These are phyloP conservation scores for Notoglanidium macrostoma DNA, from an alignment of 2,797 vertebrate genomes.

Conservation along the genomic window DNA sequence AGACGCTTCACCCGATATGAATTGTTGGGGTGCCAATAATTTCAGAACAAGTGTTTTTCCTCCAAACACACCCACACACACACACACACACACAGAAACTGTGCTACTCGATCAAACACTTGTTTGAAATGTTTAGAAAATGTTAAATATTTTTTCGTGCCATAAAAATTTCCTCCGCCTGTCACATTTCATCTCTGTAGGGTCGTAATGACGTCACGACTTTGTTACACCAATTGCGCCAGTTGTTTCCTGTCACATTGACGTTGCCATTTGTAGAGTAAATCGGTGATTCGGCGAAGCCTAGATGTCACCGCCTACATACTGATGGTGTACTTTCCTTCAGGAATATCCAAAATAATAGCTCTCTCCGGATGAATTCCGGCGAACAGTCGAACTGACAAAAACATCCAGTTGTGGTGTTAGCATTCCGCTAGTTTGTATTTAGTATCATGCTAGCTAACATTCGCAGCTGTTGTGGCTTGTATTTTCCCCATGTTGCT, in stretches of 20 bases:
- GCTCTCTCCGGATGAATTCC: background rate
- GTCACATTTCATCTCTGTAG: background rate
- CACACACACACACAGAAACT: too few species aligned
- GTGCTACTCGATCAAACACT: background rate
- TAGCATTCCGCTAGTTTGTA: background rate
- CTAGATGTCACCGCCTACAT: conserved; percentile 5
- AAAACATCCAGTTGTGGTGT: background rate
- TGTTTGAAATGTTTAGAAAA: background rate
- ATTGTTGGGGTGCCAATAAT: background rate
- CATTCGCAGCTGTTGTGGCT: too few species aligned
- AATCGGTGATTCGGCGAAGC: background rate
- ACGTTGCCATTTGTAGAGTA: conserved; percentile 13
- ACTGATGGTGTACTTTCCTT: background rate
- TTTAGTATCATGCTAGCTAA: background rate
- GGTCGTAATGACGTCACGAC: background rate
- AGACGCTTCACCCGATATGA: too few species aligned
- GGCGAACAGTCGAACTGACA: background rate
- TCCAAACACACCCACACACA: too few species aligned
- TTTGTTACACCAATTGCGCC: background rate
- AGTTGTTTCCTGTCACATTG: conserved; percentile 6
- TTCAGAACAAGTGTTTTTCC: background rate
- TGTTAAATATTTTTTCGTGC: background rate
- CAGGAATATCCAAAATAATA: background rate
- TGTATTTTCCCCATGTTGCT: background rate
- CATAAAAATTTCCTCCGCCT: background rate